These are phyloP conservation scores for Rhea americana DNA, from an alignment of 2,113 vertebrate genomes.

Conservation along the genomic window DNA sequence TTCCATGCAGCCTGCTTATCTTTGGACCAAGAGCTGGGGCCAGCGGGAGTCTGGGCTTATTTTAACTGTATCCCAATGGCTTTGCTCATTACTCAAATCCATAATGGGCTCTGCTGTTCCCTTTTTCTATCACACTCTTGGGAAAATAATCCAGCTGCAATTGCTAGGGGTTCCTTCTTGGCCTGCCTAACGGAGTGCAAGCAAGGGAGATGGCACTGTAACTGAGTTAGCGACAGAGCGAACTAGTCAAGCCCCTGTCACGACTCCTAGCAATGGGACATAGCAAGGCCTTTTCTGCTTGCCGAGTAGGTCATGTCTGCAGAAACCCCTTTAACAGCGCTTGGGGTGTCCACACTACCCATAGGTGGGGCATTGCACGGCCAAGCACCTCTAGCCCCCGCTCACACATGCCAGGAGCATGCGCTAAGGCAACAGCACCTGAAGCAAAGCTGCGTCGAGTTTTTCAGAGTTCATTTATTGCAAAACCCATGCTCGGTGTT, in stretches of 20 bases:
- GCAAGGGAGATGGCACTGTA: constrained; percentile 12
- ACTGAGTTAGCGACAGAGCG: constrained; percentile 54
- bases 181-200: constrained; percentile 16
- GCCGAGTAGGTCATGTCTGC: neutral
- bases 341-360: neutral
- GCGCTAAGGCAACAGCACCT: too few relatives aligned
- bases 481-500: too few relatives aligned
- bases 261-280: neutral
- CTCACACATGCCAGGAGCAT: too few relatives aligned
- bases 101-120: neutral
- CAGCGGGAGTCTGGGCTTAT: fast-evolving
- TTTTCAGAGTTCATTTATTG: too few relatives aligned
- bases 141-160: constrained; percentile 41
- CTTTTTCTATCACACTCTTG: neutral
- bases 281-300: neutral
- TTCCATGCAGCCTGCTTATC: neutral
- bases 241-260: constrained; percentile 1
- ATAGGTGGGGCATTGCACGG: neutral
- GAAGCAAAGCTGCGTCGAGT: too few relatives aligned
- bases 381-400: too few relatives aligned
- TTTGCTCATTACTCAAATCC: neutral
- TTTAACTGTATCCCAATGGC: neutral
- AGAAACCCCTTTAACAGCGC: neutral
- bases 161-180: constrained; percentile 58
- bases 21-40: neutral